phyloP scores from a whole-genome alignment of 37 sponge, comb jelly and placozoan genomes.

The Oscarella lobularis region DNA sequence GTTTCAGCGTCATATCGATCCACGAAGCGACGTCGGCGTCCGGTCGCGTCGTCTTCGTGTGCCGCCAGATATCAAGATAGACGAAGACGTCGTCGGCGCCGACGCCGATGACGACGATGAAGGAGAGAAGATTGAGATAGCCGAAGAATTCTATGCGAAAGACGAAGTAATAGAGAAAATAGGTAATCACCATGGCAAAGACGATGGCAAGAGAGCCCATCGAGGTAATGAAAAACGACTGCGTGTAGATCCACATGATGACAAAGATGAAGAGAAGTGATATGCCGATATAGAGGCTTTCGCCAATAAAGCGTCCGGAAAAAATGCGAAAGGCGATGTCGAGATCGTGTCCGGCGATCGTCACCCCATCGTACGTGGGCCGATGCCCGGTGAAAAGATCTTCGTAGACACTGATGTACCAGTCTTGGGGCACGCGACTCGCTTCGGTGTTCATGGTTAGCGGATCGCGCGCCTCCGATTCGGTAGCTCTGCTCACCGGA shows the following conservation, averaged over 20 bases:
- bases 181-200: background rate
- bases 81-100: conserved; percentile 3
- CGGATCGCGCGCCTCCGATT: no score
- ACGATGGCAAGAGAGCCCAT: background rate
- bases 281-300: background rate
- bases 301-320: background rate
- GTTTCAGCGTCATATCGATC: background rate
- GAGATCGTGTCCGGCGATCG: background rate
- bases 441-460: background rate
- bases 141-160: background rate
- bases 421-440: background rate
- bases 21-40: background rate
- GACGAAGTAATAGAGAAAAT: background rate
- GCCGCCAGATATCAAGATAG: background rate
- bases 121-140: background rate
- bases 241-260: background rate
- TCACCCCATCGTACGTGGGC: background rate
- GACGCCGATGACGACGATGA: conserved; percentile 4
- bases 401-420: background rate
- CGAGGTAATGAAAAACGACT: background rate
- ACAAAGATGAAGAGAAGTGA: background rate
- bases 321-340: background rate
- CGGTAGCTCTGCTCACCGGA: no score
- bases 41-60: background rate
- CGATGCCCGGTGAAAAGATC: background rate